Base-by-base conservation (phyloP, 2,888 invertebrate genomes). In the Synanthedon formicaeformis region DNA sequence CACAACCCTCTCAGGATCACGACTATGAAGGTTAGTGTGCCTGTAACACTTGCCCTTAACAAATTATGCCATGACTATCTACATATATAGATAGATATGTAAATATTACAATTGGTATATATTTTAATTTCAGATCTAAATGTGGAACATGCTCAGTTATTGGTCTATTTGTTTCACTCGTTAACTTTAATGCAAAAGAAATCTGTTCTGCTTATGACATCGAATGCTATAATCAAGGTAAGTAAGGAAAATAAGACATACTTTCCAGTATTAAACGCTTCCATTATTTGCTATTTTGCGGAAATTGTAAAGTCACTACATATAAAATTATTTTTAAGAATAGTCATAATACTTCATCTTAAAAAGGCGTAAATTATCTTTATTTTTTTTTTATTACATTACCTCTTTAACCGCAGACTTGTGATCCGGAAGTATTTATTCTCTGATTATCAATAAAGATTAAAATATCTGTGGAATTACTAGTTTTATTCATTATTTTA, bases 101-200 rank as follows among this genome's bases (percentile, higher is more conserved):
- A 34, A 8, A 34, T 34, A 34, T 34, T 34, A 34, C 34, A 34
- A 34, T 34, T 34, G 34, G 34, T 34, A 34, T 34, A 34, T 34
- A 10, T 34, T 34, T 34, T 64, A 57, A 57, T 88, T 82, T 27
- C 82, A 91, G 98, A 98, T 88, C 86, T 98, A 56, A 98, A 98
- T 77, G 96, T 98, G 51, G 98, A 98, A 75, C 98, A 98, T 79
- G 94, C 97, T 0, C 98, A 98, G 77, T 88, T 98, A 41, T 81
- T 98, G 58, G 89, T 98, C 8, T 98, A 98, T 75, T 87, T 98
- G 11, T 98, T 98, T 81, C 98, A 98, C 79, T 96, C 97, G 0
- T 82, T 98, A 56, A 97, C 96, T 65, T 88, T 98, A 57, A 97
- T 97, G 96, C 97, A 98, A 81, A 98, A 98, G 84, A 98, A 98